Base-by-base conservation (phyloP, 2,113 vertebrate genomes). In the Tympanuchus pallidicinctus region DNA sequence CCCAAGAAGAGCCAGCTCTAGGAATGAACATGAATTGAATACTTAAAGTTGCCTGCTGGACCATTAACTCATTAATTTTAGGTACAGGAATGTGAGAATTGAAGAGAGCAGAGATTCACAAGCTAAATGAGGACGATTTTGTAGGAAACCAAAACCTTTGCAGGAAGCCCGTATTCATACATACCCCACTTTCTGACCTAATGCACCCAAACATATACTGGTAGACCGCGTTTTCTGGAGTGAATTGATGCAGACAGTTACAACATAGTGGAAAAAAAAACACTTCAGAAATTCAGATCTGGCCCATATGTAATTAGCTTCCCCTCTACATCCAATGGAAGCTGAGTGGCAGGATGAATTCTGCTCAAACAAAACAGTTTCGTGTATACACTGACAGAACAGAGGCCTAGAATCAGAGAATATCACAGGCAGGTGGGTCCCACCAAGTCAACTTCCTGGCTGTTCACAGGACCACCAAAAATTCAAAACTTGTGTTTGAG, bases 1-100 rank as follows among this genome's bases (percentile, higher is more conserved):
- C 76, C 69, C 80, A 75, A 81, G 73, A 94, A 93, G 20, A 88
- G 27, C 22, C 65, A 90, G 56, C 60, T 86, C 82, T 67, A 38
- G 34, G 50, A 94, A 90, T 0, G 8, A 89, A 85, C 79, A 77
- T 1, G 28, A 88, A 11, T 21, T 83, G 56, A 56, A 90, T 30
- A 42, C 16, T 71, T 90, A 60, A 34, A 92, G 30, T 47, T 90
- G 45, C 83, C 52, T 89, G 42, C n/a, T 59, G 75, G 54, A 66
- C 64, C 50, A 70, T 27, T 22, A 88, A 72, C 70, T 93, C 50
- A 17, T 74, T 83, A 11, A 1, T 57, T 74, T 63, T 64, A 83
- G 47, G 34, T 61, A 61, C 28, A 27, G n/a, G 30, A 89, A 86
- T 5, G 27, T 0, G 0, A 67, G 30, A 88, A 57, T 2, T 36